Conservation (phyloP, 1,140 invertebrate genomes). For the Drosophila ficusphila region DNA sequence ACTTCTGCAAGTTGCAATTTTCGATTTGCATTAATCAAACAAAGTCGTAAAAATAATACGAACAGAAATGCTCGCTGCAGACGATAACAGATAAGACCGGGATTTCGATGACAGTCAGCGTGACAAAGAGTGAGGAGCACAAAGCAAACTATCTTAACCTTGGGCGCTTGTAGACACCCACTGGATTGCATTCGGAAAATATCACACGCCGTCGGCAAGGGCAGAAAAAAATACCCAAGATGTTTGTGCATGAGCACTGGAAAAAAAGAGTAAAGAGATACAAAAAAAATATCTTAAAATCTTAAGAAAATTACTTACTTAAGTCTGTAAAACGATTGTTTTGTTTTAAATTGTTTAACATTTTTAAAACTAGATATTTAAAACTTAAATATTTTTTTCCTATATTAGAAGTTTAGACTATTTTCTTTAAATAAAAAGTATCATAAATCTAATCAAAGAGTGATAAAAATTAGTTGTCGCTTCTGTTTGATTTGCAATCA, state of each 20-base stretch:
- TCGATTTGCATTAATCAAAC: slow-evolving; percentile 65
- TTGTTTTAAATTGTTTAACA: too few species aligned
- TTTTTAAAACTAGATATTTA: too few species aligned
- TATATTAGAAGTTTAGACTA: too few species aligned
- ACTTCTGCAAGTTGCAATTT: slow-evolving; percentile 61
- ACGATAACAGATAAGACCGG: slow-evolving; percentile 48
- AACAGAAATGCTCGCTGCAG: slow-evolving; percentile 28
- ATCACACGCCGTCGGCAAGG: slow-evolving; percentile 71
- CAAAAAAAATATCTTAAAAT: background rate
- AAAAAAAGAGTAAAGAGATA: background rate
- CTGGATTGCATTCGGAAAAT: slow-evolving; percentile 59
- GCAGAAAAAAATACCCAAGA: slow-evolving; percentile 19
- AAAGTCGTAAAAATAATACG: slow-evolving; percentile 56
- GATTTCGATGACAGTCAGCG: slow-evolving; percentile 31
- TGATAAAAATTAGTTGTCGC: background rate
- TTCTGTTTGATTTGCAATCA: background rate
- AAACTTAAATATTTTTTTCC: too few species aligned
- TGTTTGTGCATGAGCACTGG: background rate
- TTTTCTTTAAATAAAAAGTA: too few species aligned
- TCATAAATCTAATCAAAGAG: slow-evolving; percentile 8
- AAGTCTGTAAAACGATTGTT: too few species aligned
- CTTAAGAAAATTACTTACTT: too few species aligned
- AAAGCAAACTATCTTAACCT: slow-evolving; percentile 49
- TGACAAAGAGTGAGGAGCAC: background rate
- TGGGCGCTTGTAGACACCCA: slow-evolving; percentile 40